These are phyloP conservation scores for Ochropleura plecta DNA, from an alignment of 2,888 invertebrate species.

Conservation along the genomic window DNA sequence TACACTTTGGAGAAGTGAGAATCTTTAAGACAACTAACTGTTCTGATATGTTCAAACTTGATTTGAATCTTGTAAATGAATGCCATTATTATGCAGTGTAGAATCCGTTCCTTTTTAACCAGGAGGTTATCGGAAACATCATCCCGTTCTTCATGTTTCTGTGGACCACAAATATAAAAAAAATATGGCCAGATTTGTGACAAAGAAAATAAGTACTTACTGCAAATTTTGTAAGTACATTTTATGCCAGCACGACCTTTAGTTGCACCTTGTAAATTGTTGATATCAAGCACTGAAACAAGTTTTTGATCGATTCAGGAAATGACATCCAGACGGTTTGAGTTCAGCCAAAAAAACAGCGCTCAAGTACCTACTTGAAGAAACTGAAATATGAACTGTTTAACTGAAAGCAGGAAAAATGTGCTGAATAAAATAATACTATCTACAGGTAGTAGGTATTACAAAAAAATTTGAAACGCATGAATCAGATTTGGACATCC, in stretches of 20 bases:
- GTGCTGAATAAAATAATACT: not conserved
- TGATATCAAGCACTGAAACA: slow-evolving; percentile 38
- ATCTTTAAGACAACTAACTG: not conserved
- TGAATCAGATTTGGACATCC: slow-evolving; percentile 24
- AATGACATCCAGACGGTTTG: slow-evolving; percentile 27
- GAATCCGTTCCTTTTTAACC: not conserved
- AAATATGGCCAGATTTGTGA: not conserved
- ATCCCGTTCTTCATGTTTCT: not conserved
- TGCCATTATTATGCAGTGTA: not conserved
- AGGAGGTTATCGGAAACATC: no score
- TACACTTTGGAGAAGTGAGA: slow-evolving; percentile 12
- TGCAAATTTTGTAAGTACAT: not conserved
- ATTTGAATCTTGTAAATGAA: not conserved
- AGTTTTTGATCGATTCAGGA: slow-evolving; percentile 50
- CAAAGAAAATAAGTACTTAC: not conserved
- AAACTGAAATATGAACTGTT: not conserved
- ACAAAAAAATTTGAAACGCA: slow-evolving; percentile 7
- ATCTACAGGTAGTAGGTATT: not conserved
- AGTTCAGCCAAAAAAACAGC: slow-evolving; percentile 1
- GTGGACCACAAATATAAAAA: not conserved
- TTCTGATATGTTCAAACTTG: not conserved
- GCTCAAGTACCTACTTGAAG: not conserved
- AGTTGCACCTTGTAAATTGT: slow-evolving; percentile 36
- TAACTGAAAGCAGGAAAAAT: slow-evolving; percentile 1
- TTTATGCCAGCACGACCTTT: slow-evolving; percentile 38